Base-by-base conservation (phyloP, 2,888 invertebrate genomes). In the Rhopalosiphum nymphaeae region DNA sequence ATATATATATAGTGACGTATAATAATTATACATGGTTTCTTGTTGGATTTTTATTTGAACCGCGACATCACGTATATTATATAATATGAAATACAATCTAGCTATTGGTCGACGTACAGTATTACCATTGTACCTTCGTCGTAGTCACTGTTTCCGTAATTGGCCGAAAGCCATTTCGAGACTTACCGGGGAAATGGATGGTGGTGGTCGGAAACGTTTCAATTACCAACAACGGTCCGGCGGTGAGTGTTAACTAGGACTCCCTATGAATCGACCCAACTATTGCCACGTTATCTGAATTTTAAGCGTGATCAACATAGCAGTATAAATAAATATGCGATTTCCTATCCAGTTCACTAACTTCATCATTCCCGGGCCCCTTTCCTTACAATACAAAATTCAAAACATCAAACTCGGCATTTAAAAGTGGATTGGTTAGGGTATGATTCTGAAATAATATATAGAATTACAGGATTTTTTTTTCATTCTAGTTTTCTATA, bases 121-220 rank as follows among this genome's bases (percentile, higher is more conserved):
- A 36, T 78, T 78, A 78, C 78, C 21, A 36, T 36, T 36, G 78
- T 78, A 78, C 36, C 21, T 78, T 21, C 78, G 16, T 89, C 10
- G 42, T 53, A 49, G 26, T n/a, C 46, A n/a, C 36, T 36, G 25
- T 26, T 42, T 21, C 26, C 13, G 92, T 87, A 87, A 92, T 61
- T 67, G 92, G 67, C 42, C 57, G 25, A 49, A 53, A 88, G 56
- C 67, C 61, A 88, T 26, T 56, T 10, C n/a, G 26, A 7, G 88
- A 26, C 57, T 46, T 29, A 13, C 26, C 10, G 91, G 16, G 46
- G 42, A 10, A 53, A 53, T 13, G 46, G 1, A 29, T 67, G n/a
- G n/a, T 16, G 49, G 26, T 42, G 49, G 53, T 91, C 56, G 91
- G 91, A 78, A 89, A 89, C 92, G 67, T 89, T 89, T 89, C 89